Percentiles rank a stretch among this genome's conserved stretches.
Evolutionary conservation across 2,113 vertebrate species (phyloP).

Genomic region (Aleadryas rufinucha): DNA sequence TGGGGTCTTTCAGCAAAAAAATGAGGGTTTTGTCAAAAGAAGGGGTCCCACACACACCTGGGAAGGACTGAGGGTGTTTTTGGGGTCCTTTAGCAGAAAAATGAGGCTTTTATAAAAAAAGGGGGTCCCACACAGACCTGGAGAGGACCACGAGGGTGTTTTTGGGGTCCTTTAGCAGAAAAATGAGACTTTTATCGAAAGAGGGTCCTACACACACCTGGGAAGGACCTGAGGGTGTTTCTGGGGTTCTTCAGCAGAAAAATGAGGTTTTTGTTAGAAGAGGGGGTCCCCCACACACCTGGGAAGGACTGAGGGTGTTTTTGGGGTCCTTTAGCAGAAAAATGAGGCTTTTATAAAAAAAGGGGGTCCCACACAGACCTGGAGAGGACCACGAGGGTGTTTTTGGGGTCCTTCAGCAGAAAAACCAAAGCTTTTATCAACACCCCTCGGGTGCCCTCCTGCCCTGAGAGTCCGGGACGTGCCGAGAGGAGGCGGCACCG

Average conservation of each 20-base stretch:
- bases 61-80: not conserved
- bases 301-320: not conserved
- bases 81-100: not conserved
- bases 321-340: not conserved
- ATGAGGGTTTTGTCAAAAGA: not conserved
- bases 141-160: not conserved
- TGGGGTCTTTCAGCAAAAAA: not conserved
- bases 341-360: not conserved
- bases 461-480: not conserved
- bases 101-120: not conserved
- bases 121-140: too few species aligned
- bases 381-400: not conserved
- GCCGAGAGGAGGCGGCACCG: not conserved
- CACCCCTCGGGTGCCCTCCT: too few species aligned
- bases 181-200: not conserved
- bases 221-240: not conserved
- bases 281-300: fast-evolving
- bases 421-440: not conserved
- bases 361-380: too few species aligned
- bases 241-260: not conserved
- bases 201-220: fast-evolving
- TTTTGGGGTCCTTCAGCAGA: not conserved
- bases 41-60: too few species aligned
- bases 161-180: not conserved
- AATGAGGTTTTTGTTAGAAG: not conserved